Conservation (phyloP, 1,140 invertebrate species). For the Pogonus chalceus region DNA sequence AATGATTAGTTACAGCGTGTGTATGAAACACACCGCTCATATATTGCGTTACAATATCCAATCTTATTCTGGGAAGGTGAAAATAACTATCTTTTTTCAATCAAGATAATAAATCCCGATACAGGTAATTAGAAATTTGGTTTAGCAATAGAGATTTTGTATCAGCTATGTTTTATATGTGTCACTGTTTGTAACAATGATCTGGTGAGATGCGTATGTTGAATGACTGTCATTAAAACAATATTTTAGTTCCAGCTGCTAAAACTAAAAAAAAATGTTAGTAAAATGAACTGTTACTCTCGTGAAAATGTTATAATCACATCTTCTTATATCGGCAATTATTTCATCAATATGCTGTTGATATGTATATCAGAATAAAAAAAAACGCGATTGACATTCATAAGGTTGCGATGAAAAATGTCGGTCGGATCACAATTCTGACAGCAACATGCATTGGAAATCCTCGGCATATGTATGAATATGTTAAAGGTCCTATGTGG, state of each 20-base stretch:
- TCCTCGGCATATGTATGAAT: slow-evolving; percentile 28
- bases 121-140: slow-evolving; percentile 19
- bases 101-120: slow-evolving; percentile 28
- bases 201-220: too few relatives aligned
- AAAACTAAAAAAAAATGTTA: too few relatives aligned
- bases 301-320: too few relatives aligned
- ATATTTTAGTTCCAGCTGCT: neutral
- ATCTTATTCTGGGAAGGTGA: slow-evolving; percentile 34
- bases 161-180: too few relatives aligned
- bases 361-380: too few relatives aligned
- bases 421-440: slow-evolving; percentile 21
- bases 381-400: too few relatives aligned
- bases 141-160: too few relatives aligned
- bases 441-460: slow-evolving; percentile 27
- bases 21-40: slow-evolving; percentile 17
- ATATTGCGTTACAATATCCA: slow-evolving; percentile 30
- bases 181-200: too few relatives aligned
- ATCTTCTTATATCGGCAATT: too few relatives aligned
- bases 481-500: slow-evolving; percentile 35
- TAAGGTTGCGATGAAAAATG: too few relatives aligned
- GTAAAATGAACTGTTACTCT: too few relatives aligned
- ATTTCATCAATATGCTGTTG: too few relatives aligned
- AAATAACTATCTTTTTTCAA: slow-evolving; percentile 31
- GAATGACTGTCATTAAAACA: neutral
- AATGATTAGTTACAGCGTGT: slow-evolving; percentile 18